These are phyloP conservation scores for Luperina testacea DNA, from an alignment of 2,888 invertebrate genomes.

Conservation along the genomic window DNA sequence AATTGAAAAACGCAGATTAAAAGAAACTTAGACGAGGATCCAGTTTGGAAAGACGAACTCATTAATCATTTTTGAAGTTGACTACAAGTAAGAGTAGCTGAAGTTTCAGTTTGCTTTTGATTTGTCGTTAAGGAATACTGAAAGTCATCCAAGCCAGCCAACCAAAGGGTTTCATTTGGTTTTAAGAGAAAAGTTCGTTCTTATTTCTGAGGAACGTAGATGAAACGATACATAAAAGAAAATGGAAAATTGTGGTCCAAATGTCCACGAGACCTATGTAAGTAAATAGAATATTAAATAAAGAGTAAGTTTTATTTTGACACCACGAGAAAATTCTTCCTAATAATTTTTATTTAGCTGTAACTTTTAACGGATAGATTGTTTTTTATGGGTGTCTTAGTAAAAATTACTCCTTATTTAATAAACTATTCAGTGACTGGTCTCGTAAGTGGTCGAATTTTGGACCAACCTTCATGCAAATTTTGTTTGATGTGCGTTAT, in stretches of 20 bases:
- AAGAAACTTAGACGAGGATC: slow-evolving; percentile 14
- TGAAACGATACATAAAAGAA: neutral
- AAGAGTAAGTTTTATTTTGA: too few species aligned
- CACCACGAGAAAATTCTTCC: too few species aligned
- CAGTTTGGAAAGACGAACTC: slow-evolving; percentile 12
- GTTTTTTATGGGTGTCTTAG: too few species aligned
- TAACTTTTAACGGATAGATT: too few species aligned
- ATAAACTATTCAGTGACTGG: too few species aligned
- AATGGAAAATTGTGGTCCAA: neutral
- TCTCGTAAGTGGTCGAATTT: too few species aligned
- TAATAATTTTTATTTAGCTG: too few species aligned
- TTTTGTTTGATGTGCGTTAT: too few species aligned
- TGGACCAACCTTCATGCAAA: too few species aligned
- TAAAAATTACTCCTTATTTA: too few species aligned
- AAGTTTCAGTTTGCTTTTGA: neutral
- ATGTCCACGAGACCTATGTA: neutral
- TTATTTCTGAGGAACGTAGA: neutral
- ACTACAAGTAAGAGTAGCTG: neutral
- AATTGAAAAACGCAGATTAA: neutral
- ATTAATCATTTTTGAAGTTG: slow-evolving; percentile 12
- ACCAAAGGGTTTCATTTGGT: slow-evolving; percentile 8
- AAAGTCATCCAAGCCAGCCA: neutral
- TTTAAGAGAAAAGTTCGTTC: neutral
- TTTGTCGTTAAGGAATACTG: neutral
- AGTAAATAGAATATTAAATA: too few species aligned